Conservation (phyloP, 1,140 invertebrate genomes). For the Pseudachorutes palmiensis region DNA sequence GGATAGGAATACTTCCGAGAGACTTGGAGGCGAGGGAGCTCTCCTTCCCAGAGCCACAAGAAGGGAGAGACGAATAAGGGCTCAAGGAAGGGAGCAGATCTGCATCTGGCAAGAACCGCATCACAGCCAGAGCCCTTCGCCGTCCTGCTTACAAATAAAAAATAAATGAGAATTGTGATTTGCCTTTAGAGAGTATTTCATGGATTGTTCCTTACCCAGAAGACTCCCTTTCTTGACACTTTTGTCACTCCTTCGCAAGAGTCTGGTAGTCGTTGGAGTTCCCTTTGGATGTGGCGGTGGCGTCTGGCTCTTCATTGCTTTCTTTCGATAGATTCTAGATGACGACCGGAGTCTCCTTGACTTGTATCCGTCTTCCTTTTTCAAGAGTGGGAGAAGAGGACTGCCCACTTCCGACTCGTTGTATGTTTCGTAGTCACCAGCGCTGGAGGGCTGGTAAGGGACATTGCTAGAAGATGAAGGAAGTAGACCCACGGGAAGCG, state of each 20-base stretch:
- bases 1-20: conserved; percentile 4
- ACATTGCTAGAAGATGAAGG: neutral
- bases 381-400: no score
- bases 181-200: no score
- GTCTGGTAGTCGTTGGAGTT: neutral
- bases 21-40: neutral
- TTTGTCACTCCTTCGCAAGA: neutral
- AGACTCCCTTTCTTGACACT: neutral
- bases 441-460: neutral
- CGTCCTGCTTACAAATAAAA: neutral
- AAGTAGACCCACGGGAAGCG: neutral
- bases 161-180: neutral
- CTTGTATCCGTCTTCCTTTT: neutral
- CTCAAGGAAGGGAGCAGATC: neutral
- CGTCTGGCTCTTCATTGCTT: neutral
- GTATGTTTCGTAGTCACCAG: neutral
- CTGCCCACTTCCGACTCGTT: neutral
- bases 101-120: neutral
- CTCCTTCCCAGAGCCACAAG: neutral
- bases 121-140: conserved; percentile 1
- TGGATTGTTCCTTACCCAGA: no score
- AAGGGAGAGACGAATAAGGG: neutral
- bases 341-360: neutral
- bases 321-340: neutral
- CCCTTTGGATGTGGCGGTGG: neutral